Conservation (phyloP, 2,113 vertebrate species). For the Monopterus albus region DNA sequence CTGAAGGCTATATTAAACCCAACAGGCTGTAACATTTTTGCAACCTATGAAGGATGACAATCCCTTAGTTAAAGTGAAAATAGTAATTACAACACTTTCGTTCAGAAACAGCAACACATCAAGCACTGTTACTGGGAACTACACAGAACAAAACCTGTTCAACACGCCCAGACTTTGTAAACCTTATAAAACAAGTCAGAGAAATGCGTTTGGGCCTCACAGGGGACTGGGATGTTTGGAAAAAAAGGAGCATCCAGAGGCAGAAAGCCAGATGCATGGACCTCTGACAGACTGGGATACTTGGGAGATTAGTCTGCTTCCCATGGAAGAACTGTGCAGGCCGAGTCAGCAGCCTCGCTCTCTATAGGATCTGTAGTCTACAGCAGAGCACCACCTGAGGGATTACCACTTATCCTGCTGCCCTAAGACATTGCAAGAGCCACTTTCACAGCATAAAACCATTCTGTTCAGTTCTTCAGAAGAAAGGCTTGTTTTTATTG, state of each 20-base stretch:
- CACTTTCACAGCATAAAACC: slow-evolving; percentile 47
- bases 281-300: slow-evolving; percentile 54
- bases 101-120: background rate
- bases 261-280: slow-evolving; percentile 54
- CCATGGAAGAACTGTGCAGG: slow-evolving; percentile 48
- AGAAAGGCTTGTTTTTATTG: slow-evolving; percentile 26
- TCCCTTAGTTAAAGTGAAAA: background rate
- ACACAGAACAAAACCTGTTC: slow-evolving; percentile 4
- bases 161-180: slow-evolving; percentile 13
- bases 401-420: slow-evolving; percentile 71
- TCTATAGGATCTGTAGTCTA: slow-evolving; percentile 52
- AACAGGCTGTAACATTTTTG: background rate
- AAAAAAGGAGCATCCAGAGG: slow-evolving; percentile 27
- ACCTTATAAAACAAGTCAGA: slow-evolving; percentile 22
- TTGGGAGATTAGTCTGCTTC: slow-evolving; percentile 58
- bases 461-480: slow-evolving; percentile 29
- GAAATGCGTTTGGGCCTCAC: slow-evolving; percentile 11
- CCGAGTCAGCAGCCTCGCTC: slow-evolving; percentile 70
- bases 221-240: slow-evolving; percentile 33
- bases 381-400: slow-evolving; percentile 40
- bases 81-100: background rate
- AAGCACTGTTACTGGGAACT: slow-evolving; percentile 1
- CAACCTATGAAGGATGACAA: background rate
- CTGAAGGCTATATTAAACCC: background rate
- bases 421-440: slow-evolving; percentile 60